Percentiles rank a stretch among this genome's conserved stretches.
Conservation (phyloP, 2,113 vertebrate genomes). For the Stercorarius parasiticus region DNA sequence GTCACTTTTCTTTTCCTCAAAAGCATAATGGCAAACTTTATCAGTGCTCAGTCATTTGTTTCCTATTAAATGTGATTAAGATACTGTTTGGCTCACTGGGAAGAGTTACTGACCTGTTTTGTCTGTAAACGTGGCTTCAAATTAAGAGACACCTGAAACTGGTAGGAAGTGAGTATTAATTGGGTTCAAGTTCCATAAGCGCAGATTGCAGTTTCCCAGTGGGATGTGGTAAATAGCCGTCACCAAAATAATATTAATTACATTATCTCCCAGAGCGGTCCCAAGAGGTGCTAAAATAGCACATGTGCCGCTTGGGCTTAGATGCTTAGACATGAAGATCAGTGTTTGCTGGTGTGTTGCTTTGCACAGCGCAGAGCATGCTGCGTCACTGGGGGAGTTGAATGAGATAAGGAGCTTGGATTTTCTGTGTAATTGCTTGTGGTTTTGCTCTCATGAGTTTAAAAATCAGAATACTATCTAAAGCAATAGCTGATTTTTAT, state of each 20-base stretch:
- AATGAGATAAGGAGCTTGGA: background rate
- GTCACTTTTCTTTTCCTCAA: constrained; percentile 67
- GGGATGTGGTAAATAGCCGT: constrained; percentile 10
- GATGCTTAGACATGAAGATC: background rate
- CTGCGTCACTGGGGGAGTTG: background rate
- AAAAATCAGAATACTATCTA: background rate
- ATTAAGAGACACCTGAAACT: constrained; percentile 45
- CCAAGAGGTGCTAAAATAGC: constrained; percentile 29
- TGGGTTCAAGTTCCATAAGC: constrained; percentile 32
- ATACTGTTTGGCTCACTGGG: background rate
- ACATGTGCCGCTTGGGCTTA: constrained; percentile 14
- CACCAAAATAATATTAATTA: constrained; percentile 55
- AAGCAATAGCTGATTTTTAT: background rate
- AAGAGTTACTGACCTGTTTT: constrained; percentile 47
- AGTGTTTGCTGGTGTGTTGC: background rate
- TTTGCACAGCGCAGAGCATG: background rate
- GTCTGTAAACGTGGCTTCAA: constrained; percentile 30
- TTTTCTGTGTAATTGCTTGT: background rate
- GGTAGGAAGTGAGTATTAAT: constrained; percentile 31
- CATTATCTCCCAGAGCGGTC: constrained; percentile 20
- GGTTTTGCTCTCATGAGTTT: background rate
- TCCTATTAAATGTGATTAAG: constrained; percentile 51
- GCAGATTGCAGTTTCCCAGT: background rate
- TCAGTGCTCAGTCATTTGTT: constrained; percentile 59
- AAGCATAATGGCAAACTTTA: constrained; percentile 59